phyloP scores from a whole-genome alignment of 2,888 invertebrate species.

The Dione vanillae region DNA sequence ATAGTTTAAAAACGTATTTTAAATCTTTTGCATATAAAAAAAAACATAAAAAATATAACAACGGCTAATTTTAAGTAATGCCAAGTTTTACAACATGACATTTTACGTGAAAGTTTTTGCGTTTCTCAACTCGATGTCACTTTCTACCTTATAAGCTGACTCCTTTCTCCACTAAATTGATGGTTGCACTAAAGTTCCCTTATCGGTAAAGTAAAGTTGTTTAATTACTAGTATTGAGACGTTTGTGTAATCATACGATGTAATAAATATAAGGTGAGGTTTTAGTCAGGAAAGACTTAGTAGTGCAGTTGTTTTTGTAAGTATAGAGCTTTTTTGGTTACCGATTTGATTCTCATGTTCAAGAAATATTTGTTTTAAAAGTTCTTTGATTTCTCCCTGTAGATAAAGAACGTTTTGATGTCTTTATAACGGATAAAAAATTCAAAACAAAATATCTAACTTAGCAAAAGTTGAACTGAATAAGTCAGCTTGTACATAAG shows the following conservation, averaged over 20 bases:
- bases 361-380: too few relatives aligned
- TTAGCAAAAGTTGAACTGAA: neutral
- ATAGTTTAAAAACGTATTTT: too few relatives aligned
- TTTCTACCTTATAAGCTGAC: slow-evolving; percentile 6
- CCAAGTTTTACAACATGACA: neutral
- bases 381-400: too few relatives aligned
- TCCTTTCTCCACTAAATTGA: slow-evolving; percentile 13
- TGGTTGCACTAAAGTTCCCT: slow-evolving; percentile 20
- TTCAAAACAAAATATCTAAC: neutral
- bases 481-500: neutral
- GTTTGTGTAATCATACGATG: neutral
- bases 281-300: neutral
- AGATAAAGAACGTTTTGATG: too few relatives aligned
- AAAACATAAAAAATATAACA: too few relatives aligned
- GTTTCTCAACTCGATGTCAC: neutral
- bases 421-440: too few relatives aligned
- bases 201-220: neutral
- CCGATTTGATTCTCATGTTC: too few relatives aligned
- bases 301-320: too few relatives aligned
- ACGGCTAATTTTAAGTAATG: neutral
- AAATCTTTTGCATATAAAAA: too few relatives aligned
- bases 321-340: too few relatives aligned
- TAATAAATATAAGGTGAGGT: neutral
- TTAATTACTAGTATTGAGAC: slow-evolving; percentile 13
- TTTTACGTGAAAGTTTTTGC: slow-evolving; percentile 8